Evolutionary conservation across 2,797 vertebrate genomes (phyloP), one percentile per base, ranked within the genome.

Genomic region (Gymnopithys bicolor): DNA sequence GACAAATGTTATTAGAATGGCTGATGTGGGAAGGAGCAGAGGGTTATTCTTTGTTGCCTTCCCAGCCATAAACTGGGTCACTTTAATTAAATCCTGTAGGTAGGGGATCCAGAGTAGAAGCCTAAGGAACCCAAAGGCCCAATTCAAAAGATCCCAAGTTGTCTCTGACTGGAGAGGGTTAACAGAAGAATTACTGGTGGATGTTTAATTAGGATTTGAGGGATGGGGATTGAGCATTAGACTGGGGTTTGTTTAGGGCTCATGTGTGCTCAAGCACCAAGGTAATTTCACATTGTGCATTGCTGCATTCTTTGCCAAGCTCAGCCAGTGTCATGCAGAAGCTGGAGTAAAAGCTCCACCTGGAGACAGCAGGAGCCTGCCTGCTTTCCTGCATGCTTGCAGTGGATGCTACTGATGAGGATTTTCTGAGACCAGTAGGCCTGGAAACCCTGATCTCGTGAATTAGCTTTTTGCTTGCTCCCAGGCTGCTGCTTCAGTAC

Each of bases 301-400:
- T 10, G 11, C 84, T 19, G 55, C 2, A 0, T 62, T 74, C 74
- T 94, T 87, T 0, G 6, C 58, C 2, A 11, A 52, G 51, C 62
- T 96, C 84, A 68, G 68, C 39, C 84, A 41, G 67, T 3, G 30
- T 46, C 2, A 22, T 28, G 75, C 18, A 15, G 96, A 95, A 87
- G 55, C 93, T 95, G 45, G 97, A 97, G 95, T 95, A 87, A 98
- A 97, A 95, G 97, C 97, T 97, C 97, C 97, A 92, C 96, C 97
- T 97, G 96, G 96, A 97, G 97, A 96, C 87, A 76, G 59, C 23
- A 41, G 1, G 71, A 66, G 83, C 69, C 46, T 27, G 81, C 69
- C 92, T 90, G 95, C 91, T 90, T 83, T 58, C 75, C 81, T 17
- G 52, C 76, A 22, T 35, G 45, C 77, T 69, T 16, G 1, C 49